Base-by-base conservation (phyloP, 2,888 invertebrate species). In the Buathra laborator region DNA sequence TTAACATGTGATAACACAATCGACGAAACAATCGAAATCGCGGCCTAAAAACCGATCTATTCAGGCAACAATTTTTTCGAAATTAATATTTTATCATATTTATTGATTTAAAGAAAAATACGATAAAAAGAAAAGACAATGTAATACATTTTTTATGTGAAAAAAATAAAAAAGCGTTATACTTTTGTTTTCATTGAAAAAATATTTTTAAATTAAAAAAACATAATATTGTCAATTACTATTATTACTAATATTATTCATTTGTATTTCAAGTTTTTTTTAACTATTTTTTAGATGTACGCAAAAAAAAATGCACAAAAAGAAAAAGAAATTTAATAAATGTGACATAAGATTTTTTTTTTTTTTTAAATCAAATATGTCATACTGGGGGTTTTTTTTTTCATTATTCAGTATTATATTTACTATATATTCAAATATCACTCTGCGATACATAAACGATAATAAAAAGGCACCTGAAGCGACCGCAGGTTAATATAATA, bases 391-490 rank as follows among this genome's bases (percentile, higher is more conserved):
- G 56, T 74, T 64, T 29, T 68, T 78, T 7, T 5, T 48, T 76
- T 19, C 9, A 19, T 4, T 37, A 5, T 1, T 37, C 37, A 37
- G 37, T 62, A 62, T 81, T 44, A 19, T 62, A 51, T 53, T 43
- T 71, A 19, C 24, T 53, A 37, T 59, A 48, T 67, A 53, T 78
- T 72, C 12, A 66, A 81, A 79, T 64, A 77, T 51, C 43, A 64
- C 43, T 43, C 43, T 77, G 78, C 56, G 29, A 19, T 78, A 43
- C 78, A 78, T 78, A 43, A 78, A 78, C 80, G 70, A 81, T 64
- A 64, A 75, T 84, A 74, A 84, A 84, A 84, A 84, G 74, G 81
- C 84, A 84, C 81, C 84, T 76, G 77, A 81, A 77, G 84, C 78
- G 72, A 84, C 72, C 19, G 59, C 80, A 77, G 81, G 72, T 72